A percentile compares a stretch with the other conserved stretches of the same genome.
Evolutionary conservation across 2,888 invertebrate species (phyloP).

Genomic region (Apamea sordens): DNA sequence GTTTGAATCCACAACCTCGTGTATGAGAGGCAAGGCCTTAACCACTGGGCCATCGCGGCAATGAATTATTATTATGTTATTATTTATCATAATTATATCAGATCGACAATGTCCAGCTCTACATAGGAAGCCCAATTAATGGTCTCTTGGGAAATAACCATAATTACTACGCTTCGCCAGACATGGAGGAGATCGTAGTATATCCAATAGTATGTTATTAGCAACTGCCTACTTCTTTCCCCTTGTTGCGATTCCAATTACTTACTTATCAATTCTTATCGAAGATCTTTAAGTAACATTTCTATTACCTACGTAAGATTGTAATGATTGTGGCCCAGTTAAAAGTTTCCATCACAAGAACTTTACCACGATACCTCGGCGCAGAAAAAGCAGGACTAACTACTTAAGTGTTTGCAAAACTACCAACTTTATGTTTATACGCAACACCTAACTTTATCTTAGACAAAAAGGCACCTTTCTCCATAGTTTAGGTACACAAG

Average conservation of each 20-base stretch:
- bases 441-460: constrained; percentile 23
- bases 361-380: background rate
- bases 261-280: background rate
- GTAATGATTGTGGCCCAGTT: background rate
- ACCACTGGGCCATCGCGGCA: too few species aligned
- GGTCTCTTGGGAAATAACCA: constrained; percentile 22
- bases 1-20: too few species aligned
- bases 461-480: constrained; percentile 21
- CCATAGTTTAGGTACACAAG: background rate
- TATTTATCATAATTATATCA: background rate
- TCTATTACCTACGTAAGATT: background rate
- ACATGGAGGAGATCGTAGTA: background rate
- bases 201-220: background rate
- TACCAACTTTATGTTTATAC: constrained; percentile 19
- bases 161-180: constrained; percentile 4
- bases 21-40: too few species aligned
- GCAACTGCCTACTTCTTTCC: background rate
- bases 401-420: constrained; percentile 25
- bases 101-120: background rate
- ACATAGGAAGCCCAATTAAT: constrained; percentile 30
- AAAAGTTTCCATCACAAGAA: constrained; percentile 23
- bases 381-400: constrained; percentile 7
- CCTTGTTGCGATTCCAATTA: background rate
- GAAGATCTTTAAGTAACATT: background rate
- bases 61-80: background rate